Percentiles rank a stretch among this genome's conserved stretches.
phyloP scores from a whole-genome alignment of 2,888 invertebrate genomes.

The Lycophotia porphyrea region DNA sequence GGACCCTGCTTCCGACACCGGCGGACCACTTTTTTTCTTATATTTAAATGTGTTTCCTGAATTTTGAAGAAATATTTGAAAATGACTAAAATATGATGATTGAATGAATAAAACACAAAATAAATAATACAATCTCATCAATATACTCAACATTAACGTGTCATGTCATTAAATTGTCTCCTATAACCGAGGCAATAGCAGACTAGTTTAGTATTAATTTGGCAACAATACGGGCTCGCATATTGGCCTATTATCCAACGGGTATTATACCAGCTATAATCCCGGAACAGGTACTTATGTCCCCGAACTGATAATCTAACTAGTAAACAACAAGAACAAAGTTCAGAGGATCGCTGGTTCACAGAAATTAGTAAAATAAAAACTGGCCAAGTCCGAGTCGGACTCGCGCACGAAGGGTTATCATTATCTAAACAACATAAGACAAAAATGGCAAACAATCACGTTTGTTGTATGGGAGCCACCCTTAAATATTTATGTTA shows the following conservation, averaged over 20 bases:
- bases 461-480: too few relatives aligned
- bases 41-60: too few relatives aligned
- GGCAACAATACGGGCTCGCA: not conserved
- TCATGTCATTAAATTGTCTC: not conserved
- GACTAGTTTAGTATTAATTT: not conserved
- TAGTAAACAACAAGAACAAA: constrained; percentile 4
- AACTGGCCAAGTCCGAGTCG: too few relatives aligned
- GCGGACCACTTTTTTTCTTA: too few relatives aligned
- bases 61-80: too few relatives aligned
- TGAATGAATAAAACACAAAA: too few relatives aligned
- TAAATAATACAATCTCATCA: not conserved
- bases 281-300: not conserved
- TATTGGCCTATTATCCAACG: not conserved
- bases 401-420: too few relatives aligned
- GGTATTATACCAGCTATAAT: constrained; percentile 5
- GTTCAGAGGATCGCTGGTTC: not conserved
- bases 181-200: not conserved
- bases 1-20: too few relatives aligned
- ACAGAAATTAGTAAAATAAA: not conserved
- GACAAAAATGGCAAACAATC: too few relatives aligned
- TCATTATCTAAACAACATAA: too few relatives aligned
- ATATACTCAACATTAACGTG: not conserved
- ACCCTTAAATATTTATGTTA: too few relatives aligned
- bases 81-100: too few relatives aligned
- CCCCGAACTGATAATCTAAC: not conserved